Evolutionary conservation across 2,113 vertebrate genomes (phyloP).

Genomic region (Laticauda colubrina): DNA sequence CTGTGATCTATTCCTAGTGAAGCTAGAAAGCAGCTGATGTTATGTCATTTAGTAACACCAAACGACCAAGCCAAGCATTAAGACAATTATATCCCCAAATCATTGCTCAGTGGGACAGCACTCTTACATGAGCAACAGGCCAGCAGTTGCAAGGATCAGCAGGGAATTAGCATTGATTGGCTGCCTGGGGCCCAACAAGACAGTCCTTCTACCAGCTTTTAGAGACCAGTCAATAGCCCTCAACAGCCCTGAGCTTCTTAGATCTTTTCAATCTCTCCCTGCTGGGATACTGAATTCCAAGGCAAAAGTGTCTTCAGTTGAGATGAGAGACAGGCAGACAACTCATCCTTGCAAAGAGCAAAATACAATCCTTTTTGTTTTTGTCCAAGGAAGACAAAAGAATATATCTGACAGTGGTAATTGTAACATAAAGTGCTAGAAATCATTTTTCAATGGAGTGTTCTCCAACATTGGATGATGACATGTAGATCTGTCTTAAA

Average conservation of each 20-base stretch:
- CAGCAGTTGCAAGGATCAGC: not conserved
- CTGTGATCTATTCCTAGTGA: not conserved
- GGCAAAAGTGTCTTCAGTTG: not conserved
- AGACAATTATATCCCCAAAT: slow-evolving; percentile 53
- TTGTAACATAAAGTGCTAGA: not conserved
- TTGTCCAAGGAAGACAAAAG: not conserved
- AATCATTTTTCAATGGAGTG: not conserved
- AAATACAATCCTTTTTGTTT: not conserved
- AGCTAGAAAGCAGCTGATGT: slow-evolving; percentile 9
- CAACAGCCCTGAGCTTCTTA: not conserved
- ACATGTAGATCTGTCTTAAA: not conserved
- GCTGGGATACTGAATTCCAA: not conserved
- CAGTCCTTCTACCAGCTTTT: not conserved
- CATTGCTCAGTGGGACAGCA: not conserved
- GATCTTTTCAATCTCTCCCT: not conserved
- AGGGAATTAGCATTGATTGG: slow-evolving; percentile 33
- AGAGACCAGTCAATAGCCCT: not conserved
- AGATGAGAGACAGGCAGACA: not conserved
- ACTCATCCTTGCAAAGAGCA: not conserved
- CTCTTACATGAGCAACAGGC: slow-evolving; percentile 29
- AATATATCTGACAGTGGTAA: not conserved
- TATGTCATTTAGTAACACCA: slow-evolving; percentile 20
- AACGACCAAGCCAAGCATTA: slow-evolving; percentile 46
- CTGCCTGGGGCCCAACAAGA: not conserved
- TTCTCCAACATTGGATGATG: not conserved